Percentiles rank a stretch among this genome's conserved stretches.
These are phyloP conservation scores for Epinephelus awoara DNA, from an alignment of 2,797 vertebrate species.

Conservation along the genomic window DNA sequence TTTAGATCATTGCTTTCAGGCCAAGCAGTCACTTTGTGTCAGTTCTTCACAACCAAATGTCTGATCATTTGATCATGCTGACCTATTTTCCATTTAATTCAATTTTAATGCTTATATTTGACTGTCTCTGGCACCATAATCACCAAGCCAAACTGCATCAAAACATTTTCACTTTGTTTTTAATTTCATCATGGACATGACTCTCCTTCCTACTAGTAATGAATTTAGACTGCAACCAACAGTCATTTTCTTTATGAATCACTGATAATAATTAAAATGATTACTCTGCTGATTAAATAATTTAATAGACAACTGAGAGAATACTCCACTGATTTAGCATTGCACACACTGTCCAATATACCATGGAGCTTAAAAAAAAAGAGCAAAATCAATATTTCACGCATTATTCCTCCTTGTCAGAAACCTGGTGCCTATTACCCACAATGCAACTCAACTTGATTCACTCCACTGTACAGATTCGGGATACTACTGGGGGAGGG, in stretches of 20 bases:
- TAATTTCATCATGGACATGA: no score
- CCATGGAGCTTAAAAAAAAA: not conserved
- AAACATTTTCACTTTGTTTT: not conserved
- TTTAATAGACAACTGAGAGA: not conserved
- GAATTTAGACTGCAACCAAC: not conserved
- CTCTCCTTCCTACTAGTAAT: not conserved
- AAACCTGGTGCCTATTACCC: not conserved
- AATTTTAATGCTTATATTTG: not conserved
- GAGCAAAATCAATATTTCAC: no score
- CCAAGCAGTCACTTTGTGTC: not conserved
- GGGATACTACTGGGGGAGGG: no score
- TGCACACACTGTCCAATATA: not conserved
- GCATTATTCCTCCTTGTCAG: no score
- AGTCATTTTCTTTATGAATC: no score
- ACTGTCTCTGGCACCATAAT: not conserved
- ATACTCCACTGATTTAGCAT: not conserved
- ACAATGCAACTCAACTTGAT: not conserved
- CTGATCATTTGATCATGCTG: not conserved
- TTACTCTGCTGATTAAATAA: not conserved
- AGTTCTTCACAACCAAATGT: not conserved
- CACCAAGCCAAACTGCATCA: not conserved
- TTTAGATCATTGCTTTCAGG: constrained; percentile 20
- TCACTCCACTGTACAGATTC: not conserved
- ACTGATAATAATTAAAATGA: no score
- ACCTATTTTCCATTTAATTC: not conserved